Base-by-base conservation (phyloP, 92 coral and sea anemone species). In the Zoanthus gigantus region DNA sequence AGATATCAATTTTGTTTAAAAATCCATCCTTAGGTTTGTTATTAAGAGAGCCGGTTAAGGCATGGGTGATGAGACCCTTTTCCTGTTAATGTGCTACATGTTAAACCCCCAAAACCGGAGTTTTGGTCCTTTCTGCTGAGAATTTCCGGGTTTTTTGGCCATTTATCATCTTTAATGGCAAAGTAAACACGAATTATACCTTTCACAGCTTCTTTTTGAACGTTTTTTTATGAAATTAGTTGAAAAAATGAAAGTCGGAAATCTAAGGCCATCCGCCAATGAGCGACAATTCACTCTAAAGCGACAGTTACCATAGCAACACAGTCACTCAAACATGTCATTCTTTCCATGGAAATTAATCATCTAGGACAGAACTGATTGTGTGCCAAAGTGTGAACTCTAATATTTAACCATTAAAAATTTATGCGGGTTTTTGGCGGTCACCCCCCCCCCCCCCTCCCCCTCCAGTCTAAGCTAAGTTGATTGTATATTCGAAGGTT, bases 401-500 rank as follows among this genome's bases (percentile, higher is more conserved):
- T 74, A 74, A 74, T 74, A 74, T 74, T 74, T 74, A 37, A 37
- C 42, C 42, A 37, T 37, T 37, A 0, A 37, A 37, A 37, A 37
- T 37, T 37, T 37, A 37, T 37, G 42, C 42, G 42, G 42, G 42
- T 37, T 37, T 37, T 37, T 37, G 42, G 42, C 42, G 42, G 42
- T 42, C 78, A 46, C 78, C 78, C n/a, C n/a, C n/a, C n/a, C 78
- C 78, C 78, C 78, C 78, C 78, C 78, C 77, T 16, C 78, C n/a
- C 78, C 42, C 84, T 78, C 84, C 84, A 78, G 84, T 78, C 84
- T 78, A 78, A 18, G 84, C 84, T 78, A 78, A 79, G 84, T 79
- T 79, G 84, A 79, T 79, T 79, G 84, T 79, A 56, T 79, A 79
- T 79, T 79, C 84, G 84, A 79, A 79, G 84, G 84, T 79, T 79